Conservation (phyloP, 2,797 vertebrate species). For the Heterohyrax brucei region DNA sequence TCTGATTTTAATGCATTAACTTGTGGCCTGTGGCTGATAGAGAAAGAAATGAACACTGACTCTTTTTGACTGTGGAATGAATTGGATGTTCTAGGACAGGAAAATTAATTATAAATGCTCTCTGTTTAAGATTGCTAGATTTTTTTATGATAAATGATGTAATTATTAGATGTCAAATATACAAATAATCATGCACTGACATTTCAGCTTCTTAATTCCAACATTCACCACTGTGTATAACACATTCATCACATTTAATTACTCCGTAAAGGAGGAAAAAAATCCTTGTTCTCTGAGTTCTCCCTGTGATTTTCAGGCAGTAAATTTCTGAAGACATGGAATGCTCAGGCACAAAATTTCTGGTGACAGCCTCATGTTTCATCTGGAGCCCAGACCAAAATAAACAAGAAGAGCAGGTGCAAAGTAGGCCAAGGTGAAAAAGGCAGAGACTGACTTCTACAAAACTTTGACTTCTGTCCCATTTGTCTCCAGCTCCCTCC, state of each 20-base stretch:
- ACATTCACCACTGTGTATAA: slow-evolving; percentile 84
- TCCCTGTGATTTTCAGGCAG: slow-evolving; percentile 86
- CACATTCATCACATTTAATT: slow-evolving; percentile 89
- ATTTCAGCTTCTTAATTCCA: slow-evolving; percentile 90
- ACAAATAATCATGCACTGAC: slow-evolving; percentile 89
- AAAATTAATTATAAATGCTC: slow-evolving; percentile 90
- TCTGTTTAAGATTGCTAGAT: slow-evolving; percentile 88
- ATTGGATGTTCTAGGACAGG: slow-evolving; percentile 86
- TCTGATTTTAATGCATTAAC: slow-evolving; percentile 88
- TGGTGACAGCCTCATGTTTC: background rate
- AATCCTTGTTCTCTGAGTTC: slow-evolving; percentile 70
- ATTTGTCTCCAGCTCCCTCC: background rate
- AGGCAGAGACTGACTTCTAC: background rate
- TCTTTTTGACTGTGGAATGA: slow-evolving; percentile 87
- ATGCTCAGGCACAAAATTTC: background rate
- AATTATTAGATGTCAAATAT: slow-evolving; percentile 90
- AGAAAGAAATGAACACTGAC: slow-evolving; percentile 88
- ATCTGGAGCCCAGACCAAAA: background rate
- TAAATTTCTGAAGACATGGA: slow-evolving; percentile 84
- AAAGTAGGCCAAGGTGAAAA: background rate
- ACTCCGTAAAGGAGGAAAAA: slow-evolving; percentile 86
- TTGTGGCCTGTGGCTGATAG: slow-evolving; percentile 89
- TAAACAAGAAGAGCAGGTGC: background rate
- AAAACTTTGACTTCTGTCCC: background rate
- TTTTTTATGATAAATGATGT: slow-evolving; percentile 90